Base-by-base conservation (phyloP, 1,140 invertebrate species). In the Tetraneura akinire region DNA sequence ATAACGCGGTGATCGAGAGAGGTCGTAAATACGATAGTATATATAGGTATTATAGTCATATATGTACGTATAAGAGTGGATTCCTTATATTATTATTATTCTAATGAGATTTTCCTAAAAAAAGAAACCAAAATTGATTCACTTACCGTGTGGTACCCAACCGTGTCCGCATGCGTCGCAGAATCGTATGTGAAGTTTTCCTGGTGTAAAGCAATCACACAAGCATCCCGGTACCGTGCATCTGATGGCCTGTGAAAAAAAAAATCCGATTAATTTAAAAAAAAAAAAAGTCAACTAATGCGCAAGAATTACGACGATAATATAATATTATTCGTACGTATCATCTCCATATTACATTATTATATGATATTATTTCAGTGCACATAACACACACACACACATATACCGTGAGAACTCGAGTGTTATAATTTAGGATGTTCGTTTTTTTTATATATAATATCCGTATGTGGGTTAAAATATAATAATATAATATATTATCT, bases 71-170 rank as follows among this genome's bases (percentile, higher is more conserved):
- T 16, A 26, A 21, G 1, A 21, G 21, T 21, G 37, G 18, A 8
- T 3, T 11, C 47, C 51, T 74, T 16, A 11, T 55, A 37, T 55
- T 26, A 76, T 62, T 26, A 51, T 55, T 26, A 76, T 62, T 26
- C 32, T 68, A 53, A 66, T 70, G 23, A 76, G 49, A 76, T 76
- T 57, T 21, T 3, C n/a, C n/a, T 23, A 16, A 76, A 73, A 74
- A 57, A 29, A 32, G 81, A 81, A 32, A 74, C 1, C 51, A 21
- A 70, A 37, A 70, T 51, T 29, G 53, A 45, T 51, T 32, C 57
- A 87, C 91, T 92, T 86, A 93, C 92, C 92, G 86, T 93, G 92
- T 80, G 90, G 90, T 66, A 93, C 91, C 91, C 92, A 93, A 74
- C 91, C 91, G 84, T 93, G 92, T 82, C 90, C 90, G 84, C 92